These are phyloP conservation scores for Tupaia chinensis DNA, from an alignment of 2,113 vertebrate genomes.

Conservation along the genomic window DNA sequence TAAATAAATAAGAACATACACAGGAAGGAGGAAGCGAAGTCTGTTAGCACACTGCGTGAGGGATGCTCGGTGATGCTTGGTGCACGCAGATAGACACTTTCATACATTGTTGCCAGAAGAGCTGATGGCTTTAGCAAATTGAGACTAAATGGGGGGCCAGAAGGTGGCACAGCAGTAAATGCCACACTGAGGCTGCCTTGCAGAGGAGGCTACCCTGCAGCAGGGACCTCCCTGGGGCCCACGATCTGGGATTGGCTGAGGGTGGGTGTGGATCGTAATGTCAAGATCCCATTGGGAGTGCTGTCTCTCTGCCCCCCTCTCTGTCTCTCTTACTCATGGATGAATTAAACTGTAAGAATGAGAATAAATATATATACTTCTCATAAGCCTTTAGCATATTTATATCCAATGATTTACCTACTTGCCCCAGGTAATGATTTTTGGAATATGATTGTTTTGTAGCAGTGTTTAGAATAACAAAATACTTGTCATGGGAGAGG, in stretches of 20 bases:
- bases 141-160: no score
- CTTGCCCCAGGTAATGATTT: neutral
- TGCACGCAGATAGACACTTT: fast-evolving
- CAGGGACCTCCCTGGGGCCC: no score
- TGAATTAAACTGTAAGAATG: no score
- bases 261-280: no score
- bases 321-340: no score
- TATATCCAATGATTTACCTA: neutral
- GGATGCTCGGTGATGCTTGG: no score
- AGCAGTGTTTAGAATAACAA: neutral
- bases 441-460: neutral
- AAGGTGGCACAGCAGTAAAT: no score
- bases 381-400: neutral
- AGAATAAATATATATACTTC: fast-evolving
- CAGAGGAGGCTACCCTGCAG: no score
- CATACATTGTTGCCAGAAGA: fast-evolving
- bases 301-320: no score
- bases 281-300: no score
- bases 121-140: neutral
- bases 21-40: neutral
- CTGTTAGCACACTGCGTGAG: fast-evolving
- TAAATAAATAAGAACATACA: constrained; percentile 71
- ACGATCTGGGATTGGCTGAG: no score
- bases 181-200: no score
- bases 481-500: neutral